Percentiles rank a stretch among this genome's conserved stretches.
These are phyloP conservation scores for Eristalis tenax DNA, from an alignment of 2,888 invertebrate species.

Conservation along the genomic window DNA sequence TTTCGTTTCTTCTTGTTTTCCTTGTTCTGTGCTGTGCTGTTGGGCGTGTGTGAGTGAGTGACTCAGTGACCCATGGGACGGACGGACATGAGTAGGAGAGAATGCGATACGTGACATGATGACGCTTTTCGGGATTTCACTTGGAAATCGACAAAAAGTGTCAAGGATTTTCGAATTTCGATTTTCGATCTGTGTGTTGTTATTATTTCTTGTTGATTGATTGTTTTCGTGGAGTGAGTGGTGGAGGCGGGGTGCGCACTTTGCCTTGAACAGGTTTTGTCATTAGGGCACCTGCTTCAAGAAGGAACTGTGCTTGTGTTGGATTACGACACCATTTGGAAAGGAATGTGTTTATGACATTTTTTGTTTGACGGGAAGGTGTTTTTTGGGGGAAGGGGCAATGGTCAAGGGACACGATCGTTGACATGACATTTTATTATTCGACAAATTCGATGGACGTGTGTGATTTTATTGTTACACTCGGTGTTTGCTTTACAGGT, in stretches of 20 bases:
- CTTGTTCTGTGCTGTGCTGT: background rate
- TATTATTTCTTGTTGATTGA: background rate
- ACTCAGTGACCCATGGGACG: background rate
- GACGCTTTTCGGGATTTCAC: conserved; percentile 10
- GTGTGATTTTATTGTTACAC: background rate
- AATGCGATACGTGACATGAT: conserved; percentile 1
- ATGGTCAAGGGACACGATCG: background rate
- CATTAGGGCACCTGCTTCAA: background rate
- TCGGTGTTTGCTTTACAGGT: background rate
- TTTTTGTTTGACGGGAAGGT: too few species aligned
- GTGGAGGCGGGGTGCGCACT: background rate
- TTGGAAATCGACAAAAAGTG: background rate
- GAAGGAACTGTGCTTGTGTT: background rate
- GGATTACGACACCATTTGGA: background rate
- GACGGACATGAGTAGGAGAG: background rate
- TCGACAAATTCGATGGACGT: background rate
- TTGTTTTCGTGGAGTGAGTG: background rate
- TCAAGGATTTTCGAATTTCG: background rate
- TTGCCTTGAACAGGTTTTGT: background rate
- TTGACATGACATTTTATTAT: background rate
- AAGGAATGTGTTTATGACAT: background rate
- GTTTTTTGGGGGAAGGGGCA: background rate
- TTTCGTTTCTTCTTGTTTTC: background rate
- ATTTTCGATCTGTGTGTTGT: background rate
- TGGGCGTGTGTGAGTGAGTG: background rate